Evolutionary conservation across 2,888 invertebrate species (phyloP).

Genomic region (Gnatocerus cornutus): DNA sequence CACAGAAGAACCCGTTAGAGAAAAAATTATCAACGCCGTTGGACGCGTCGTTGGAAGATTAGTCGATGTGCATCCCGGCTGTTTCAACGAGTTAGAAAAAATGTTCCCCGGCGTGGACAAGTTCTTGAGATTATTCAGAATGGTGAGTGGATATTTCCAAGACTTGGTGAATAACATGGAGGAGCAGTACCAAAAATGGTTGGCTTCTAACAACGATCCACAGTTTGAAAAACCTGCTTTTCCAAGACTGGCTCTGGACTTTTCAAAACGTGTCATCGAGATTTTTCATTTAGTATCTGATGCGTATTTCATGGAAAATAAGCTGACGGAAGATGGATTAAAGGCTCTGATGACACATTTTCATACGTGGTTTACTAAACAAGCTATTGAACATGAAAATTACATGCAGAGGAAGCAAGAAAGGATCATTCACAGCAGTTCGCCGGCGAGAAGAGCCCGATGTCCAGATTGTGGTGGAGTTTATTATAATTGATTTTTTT

Average conservation of each 20-base stretch:
- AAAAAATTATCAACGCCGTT: constrained; percentile 50
- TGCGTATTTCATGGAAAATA: constrained; percentile 22
- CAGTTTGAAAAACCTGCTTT: constrained; percentile 26
- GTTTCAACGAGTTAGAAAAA: constrained; percentile 1
- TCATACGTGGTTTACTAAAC: constrained; percentile 38
- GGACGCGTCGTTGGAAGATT: constrained; percentile 1
- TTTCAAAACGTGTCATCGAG: constrained; percentile 10
- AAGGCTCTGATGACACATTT: constrained; percentile 28
- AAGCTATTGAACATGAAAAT: constrained; percentile 17
- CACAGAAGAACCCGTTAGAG: constrained; percentile 46
- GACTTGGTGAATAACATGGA: constrained; percentile 26
- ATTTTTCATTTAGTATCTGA: constrained; percentile 16
- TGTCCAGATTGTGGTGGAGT: constrained; percentile 24
- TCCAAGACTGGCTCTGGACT: constrained; percentile 14
- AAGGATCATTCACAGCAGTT: constrained; percentile 15
- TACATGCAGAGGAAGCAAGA: constrained; percentile 15
- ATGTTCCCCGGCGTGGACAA: constrained; percentile 32
- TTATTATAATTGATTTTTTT: too few species aligned
- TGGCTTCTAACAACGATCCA: constrained; percentile 9
- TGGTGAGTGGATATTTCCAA: constrained; percentile 35
- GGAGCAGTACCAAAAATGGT: constrained; percentile 30
- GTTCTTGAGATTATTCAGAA: constrained; percentile 21
- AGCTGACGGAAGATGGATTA: constrained; percentile 11
- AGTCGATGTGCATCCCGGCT: constrained; percentile 1
- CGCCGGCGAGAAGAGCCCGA: neutral